Evolutionary conservation across 2,113 vertebrate species (phyloP).

Genomic region (Atlantisia rogersi): DNA sequence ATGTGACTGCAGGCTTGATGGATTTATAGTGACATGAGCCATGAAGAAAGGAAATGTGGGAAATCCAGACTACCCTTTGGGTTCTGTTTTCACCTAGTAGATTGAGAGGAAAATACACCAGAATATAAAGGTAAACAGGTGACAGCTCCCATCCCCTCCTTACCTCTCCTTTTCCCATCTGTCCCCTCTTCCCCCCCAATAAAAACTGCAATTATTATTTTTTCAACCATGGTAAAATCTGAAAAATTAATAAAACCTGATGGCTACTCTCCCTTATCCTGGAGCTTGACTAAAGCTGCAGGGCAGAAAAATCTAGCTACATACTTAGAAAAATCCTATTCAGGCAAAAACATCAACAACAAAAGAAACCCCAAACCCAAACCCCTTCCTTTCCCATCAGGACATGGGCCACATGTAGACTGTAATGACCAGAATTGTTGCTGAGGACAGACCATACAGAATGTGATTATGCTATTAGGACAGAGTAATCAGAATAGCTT

Average conservation of each 20-base stretch:
- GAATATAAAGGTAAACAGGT: neutral
- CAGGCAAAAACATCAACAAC: neutral
- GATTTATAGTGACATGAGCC: neutral
- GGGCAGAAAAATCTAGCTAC: neutral
- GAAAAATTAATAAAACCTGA: neutral
- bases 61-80: neutral
- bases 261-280: neutral
- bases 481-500: neutral
- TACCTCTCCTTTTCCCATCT: neutral
- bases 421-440: neutral
- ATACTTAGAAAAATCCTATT: neutral
- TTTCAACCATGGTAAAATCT: neutral
- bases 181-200: too few species aligned
- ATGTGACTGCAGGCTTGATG: neutral
- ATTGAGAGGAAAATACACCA: neutral
- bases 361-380: neutral
- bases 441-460: neutral
- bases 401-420: neutral
- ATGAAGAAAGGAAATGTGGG: neutral
- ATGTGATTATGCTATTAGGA: constrained; percentile 21
- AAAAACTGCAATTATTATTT: neutral
- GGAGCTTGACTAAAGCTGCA: neutral
- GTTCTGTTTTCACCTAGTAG: neutral
- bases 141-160: neutral
- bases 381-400: neutral